phyloP scores from a whole-genome alignment of 2,888 invertebrate genomes.

The Rapana venosa region DNA sequence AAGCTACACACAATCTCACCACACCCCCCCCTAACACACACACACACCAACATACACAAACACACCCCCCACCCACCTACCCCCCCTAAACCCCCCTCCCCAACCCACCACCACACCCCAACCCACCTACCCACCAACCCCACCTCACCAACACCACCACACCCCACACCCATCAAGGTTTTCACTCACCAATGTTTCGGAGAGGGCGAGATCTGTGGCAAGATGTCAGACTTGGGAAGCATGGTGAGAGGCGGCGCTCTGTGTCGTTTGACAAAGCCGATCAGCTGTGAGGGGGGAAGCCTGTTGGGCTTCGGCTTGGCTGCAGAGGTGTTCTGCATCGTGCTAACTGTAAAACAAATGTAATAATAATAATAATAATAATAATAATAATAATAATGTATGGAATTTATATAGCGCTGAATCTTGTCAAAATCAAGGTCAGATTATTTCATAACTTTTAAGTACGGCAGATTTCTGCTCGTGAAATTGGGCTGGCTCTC shows the following conservation, averaged over 20 bases:
- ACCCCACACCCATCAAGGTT: too few species aligned
- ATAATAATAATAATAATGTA: background rate
- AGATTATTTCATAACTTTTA: too few species aligned
- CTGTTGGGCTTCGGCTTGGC: background rate
- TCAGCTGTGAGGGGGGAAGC: constrained; percentile 5
- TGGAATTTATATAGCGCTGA: too few species aligned
- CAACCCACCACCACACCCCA: background rate
- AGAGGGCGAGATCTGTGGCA: background rate
- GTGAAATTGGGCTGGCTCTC: too few species aligned
- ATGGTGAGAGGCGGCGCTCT: background rate
- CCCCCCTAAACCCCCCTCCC: background rate
- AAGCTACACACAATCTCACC: too few species aligned
- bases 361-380: background rate
- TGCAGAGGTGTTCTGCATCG: background rate
- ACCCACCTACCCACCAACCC: background rate
- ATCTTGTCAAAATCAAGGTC: too few species aligned
- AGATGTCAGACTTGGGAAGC: background rate
- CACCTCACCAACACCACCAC: background rate
- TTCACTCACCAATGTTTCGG: background rate
- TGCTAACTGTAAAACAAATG: background rate
- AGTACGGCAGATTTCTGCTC: too few species aligned
- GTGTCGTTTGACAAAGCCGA: constrained; percentile 9
- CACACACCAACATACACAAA: background rate
- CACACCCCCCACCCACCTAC: background rate
- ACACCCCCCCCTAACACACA: too few species aligned